Conservation (phyloP, 2,797 vertebrate genomes). For the Oreochromis mossambicus region DNA sequence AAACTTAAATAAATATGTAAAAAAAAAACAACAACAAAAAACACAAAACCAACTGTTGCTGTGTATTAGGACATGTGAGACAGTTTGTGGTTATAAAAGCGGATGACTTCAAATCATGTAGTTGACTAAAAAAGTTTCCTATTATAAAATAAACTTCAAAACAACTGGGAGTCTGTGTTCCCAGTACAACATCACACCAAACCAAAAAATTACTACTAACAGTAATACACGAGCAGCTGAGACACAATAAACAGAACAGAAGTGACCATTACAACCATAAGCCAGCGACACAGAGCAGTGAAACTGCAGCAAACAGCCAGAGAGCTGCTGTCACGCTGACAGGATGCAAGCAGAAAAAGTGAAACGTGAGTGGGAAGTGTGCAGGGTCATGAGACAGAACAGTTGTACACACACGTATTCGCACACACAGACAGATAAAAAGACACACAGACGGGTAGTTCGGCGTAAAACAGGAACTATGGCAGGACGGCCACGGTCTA, state of each 20-base stretch:
- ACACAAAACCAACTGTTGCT: not conserved
- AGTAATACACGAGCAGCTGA: not conserved
- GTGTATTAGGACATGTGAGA: rapidly evolving
- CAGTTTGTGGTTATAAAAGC: not conserved
- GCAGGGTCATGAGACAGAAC: slow-evolving; percentile 46
- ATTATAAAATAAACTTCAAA: not conserved
- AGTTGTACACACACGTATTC: slow-evolving; percentile 34
- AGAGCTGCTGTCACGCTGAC: slow-evolving; percentile 44
- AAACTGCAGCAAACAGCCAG: slow-evolving; percentile 5
- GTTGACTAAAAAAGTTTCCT: not conserved
- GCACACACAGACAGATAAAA: slow-evolving; percentile 14
- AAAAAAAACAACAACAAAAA: not conserved
- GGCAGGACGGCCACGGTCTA: not conserved
- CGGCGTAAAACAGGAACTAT: slow-evolving; percentile 51
- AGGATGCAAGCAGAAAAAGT: slow-evolving; percentile 68
- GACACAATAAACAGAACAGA: not conserved
- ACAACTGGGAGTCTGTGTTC: not conserved
- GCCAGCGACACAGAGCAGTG: not conserved
- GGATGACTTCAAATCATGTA: not conserved
- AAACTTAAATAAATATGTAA: not conserved
- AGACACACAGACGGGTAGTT: not conserved
- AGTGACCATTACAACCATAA: not conserved
- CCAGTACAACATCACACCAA: not conserved
- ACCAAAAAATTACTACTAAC: not conserved
- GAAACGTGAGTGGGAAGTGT: slow-evolving; percentile 70